Evolutionary conservation across 1,140 invertebrate species (phyloP).

Genomic region (Nasonia giraulti): DNA sequence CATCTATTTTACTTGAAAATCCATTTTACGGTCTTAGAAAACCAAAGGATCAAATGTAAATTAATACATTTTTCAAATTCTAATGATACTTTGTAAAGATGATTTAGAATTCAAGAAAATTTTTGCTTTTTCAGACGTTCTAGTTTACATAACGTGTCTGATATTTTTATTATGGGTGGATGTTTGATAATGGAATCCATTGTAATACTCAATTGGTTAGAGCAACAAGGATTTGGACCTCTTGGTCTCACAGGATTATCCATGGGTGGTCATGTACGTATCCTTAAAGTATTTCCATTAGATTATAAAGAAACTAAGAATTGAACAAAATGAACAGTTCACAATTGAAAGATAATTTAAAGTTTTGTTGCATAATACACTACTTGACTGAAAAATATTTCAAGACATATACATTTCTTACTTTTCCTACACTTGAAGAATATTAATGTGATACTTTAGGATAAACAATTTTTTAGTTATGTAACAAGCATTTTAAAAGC

Average conservation of each 20-base stretch:
- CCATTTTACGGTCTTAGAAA: slow-evolving; percentile 97
- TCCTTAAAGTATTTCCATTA: slow-evolving; percentile 13
- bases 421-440: too few relatives aligned
- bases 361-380: background rate
- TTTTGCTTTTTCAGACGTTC: slow-evolving; percentile 82
- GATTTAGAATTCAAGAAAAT: background rate
- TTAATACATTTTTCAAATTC: slow-evolving; percentile 15
- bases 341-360: too few relatives aligned
- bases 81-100: background rate
- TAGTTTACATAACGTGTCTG: slow-evolving; percentile 94
- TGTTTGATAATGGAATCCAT: slow-evolving; percentile 95
- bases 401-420: background rate
- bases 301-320: background rate
- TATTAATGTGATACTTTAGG: too few relatives aligned
- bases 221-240: slow-evolving; percentile 90
- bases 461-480: too few relatives aligned
- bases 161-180: slow-evolving; percentile 99
- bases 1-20: slow-evolving; percentile 96
- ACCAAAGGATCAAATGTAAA: slow-evolving; percentile 93
- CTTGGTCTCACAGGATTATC: slow-evolving; percentile 96
- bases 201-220: slow-evolving; percentile 95
- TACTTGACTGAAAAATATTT: background rate
- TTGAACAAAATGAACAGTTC: too few relatives aligned
- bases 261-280: slow-evolving; percentile 98
- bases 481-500: too few relatives aligned